Base-by-base conservation (phyloP, 2,113 vertebrate genomes). In the Poeciliopsis turrubarensis region DNA sequence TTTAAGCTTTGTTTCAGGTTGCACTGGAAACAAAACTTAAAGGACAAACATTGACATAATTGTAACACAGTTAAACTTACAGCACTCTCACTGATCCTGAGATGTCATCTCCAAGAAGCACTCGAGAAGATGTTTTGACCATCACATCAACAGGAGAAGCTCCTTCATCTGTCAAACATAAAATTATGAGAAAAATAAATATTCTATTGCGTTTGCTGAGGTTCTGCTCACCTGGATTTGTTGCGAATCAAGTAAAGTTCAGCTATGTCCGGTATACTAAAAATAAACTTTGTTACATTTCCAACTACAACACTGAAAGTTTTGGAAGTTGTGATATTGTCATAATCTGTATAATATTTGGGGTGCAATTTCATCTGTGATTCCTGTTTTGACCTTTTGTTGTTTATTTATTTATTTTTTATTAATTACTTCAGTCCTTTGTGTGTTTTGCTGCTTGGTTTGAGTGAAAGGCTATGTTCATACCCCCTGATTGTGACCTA, bases 61-160 rank as follows among this genome's bases (percentile, higher is more conserved):
- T 60, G n/a, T 29, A 9, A 32, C 13, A 14, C 27, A 3, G 29
- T 61, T 12, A 2, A 72, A 89, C 91, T 86, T 70, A 92, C 90
- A 86, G 47, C 0, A 81, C 90, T 82, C 87, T 94, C 69, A 97
- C 89, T 60, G 92, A 91, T 70, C 96, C 97, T 26, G 83, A 92
- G 73, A 97, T 82, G 3, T 93, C 88, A 61, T 94, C 93, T 75
- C 94, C 87, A 72, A 91, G 88, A 63, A 95, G 93, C 60, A 96
- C 91, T 8, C 87, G 80, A 0, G 94, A 91, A 3, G 90, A 68
- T 1, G 91, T 88, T 89, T 88, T 83, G 57, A 98, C 68, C 72
- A 75, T 41, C 32, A 98, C 93, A 82, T 96, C 94, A 89, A 97
- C 97, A 78, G 84, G 95, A 63, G 95, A 94, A 73, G 25, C 7